Base-by-base conservation (phyloP, 2,113 vertebrate species). In the Vulpes lagopus region DNA sequence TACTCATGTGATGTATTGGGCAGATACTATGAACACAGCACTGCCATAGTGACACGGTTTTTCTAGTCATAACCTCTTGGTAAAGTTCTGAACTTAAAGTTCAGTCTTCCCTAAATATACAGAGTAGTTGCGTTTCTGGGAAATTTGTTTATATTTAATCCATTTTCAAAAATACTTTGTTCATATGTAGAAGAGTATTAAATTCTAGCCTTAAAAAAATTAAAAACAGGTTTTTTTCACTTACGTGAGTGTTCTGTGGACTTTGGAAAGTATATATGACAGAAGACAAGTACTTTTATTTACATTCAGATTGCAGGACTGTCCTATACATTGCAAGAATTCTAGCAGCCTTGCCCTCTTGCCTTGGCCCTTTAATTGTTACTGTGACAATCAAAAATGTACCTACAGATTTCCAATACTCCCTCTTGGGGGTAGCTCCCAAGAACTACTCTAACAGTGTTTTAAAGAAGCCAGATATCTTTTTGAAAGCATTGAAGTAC, bases 101-200 rank as follows among this genome's bases (percentile, higher is more conserved):
- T 17, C 32, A 94, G 0, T 80, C 62, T 84, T 88, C 11, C 5
- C 35, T 74, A 79, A 74, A 30, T 67, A 84, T 27, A 89, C 22
- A 79, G 76, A 92, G 15, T 92, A 69, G 23, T 38, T 38, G 8
- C 35, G 43, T 69, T 71, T 22, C 49, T 95, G 23, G 59, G 91
- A 96, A 94, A 62, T 89, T 22, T 17, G 32, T 43, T 81, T n/a
- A 57, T 94, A 79, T 73, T 84, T 88, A 95, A 95, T 65, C 62
- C 32, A 73, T 88, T 94, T 95, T 51, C 30, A 53, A 83, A 64
- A 94, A 74, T n/a, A 73, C 11, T 94, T 60, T 27, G 19, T 84
- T 81, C 27, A 38, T 83, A 30, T 86, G 22, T 74, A 55, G 25
- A 57, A 57, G 12, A 74, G 23, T 59, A 51, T 65, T 79, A 55